These are phyloP conservation scores for Colossoma macropomum DNA, from an alignment of 2,113 vertebrate genomes.

Conservation along the genomic window DNA sequence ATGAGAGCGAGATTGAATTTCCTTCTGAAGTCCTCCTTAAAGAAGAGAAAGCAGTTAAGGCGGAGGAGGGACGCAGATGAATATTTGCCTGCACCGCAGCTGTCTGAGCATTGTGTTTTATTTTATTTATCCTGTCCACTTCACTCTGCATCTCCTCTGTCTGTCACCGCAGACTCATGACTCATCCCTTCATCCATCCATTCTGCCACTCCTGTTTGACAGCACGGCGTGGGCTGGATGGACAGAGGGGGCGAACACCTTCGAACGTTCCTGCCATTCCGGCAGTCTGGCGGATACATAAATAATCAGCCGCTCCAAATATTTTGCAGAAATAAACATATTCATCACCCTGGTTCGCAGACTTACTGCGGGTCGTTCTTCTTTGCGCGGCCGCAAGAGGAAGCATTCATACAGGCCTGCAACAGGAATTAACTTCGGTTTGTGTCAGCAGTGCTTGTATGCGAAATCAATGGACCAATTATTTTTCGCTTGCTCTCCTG, in stretches of 20 bases:
- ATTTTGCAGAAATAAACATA: conserved; percentile 27
- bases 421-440: not conserved
- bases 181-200: conserved; percentile 43
- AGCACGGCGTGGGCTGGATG: conserved; percentile 2
- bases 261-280: conserved; percentile 5
- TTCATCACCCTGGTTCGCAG: not conserved
- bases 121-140: conserved; percentile 44
- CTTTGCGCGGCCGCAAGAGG: no score
- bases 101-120: conserved; percentile 24
- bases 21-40: conserved; percentile 32
- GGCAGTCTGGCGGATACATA: conserved; percentile 25
- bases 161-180: conserved; percentile 40
- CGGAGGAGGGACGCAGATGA: not conserved
- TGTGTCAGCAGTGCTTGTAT: not conserved
- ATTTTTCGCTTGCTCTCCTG: conserved; percentile 40
- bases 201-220: conserved; percentile 28
- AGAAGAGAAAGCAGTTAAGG: not conserved
- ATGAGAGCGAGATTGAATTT: conserved; percentile 51
- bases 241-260: not conserved
- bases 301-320: conserved; percentile 17
- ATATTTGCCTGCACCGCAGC: conserved; percentile 17
- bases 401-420: not conserved
- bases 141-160: conserved; percentile 33
- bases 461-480: conserved; percentile 2
- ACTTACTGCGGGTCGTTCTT: not conserved